phyloP scores from a whole-genome alignment of 2,113 vertebrate genomes.

The Caretta caretta region DNA sequence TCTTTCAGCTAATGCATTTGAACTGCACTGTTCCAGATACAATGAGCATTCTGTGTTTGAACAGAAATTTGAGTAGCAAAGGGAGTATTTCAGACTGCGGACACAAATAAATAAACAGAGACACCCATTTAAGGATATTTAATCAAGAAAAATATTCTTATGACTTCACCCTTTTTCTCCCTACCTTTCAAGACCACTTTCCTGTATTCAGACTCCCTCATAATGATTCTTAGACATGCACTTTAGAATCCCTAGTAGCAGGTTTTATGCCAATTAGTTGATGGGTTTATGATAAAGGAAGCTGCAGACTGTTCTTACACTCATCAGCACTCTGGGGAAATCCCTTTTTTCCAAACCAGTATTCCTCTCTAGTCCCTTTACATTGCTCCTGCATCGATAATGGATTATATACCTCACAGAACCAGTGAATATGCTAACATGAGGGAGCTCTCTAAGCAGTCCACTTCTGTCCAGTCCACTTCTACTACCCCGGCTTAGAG shows the following conservation, averaged over 20 bases:
- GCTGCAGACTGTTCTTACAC: background rate
- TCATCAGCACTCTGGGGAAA: background rate
- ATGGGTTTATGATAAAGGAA: background rate
- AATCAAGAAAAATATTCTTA: background rate
- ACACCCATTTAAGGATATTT: background rate
- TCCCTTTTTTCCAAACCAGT: background rate
- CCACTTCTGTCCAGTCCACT: accelerated
- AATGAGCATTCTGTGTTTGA: background rate
- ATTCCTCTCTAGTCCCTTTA: background rate
- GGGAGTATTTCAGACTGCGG: background rate
- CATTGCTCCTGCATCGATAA: background rate
- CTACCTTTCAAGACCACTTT: background rate
- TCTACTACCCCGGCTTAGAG: accelerated
- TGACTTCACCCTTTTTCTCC: background rate
- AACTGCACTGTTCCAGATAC: background rate
- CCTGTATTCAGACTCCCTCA: background rate
- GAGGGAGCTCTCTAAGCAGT: background rate
- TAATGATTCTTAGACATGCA: background rate
- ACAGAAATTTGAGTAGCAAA: background rate
- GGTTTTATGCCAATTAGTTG: background rate
- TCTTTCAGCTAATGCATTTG: background rate
- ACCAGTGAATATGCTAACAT: background rate
- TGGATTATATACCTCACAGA: background rate
- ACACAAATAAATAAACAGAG: background rate
- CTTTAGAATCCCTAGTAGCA: background rate